phyloP scores from a whole-genome alignment of 2,797 vertebrate genomes.

The Tapera naevia region DNA sequence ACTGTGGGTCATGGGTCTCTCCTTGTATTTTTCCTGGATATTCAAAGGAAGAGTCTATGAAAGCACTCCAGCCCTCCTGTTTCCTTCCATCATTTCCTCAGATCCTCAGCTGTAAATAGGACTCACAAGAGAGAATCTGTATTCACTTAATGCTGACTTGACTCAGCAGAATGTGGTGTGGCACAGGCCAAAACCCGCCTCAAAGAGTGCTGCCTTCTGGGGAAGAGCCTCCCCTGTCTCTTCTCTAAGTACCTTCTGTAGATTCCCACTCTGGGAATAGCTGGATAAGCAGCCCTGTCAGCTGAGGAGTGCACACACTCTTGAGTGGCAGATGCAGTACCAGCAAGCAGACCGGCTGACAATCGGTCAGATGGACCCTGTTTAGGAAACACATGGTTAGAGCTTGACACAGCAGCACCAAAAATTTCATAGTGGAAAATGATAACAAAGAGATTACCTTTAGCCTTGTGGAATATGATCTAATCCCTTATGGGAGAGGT shows the following conservation, averaged over 20 bases:
- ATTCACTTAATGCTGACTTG: constrained; percentile 14
- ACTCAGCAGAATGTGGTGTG: constrained; percentile 18
- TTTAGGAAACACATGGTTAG: background rate
- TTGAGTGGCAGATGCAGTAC: rapidly evolving
- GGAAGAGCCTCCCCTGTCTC: background rate
- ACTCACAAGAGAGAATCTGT: background rate
- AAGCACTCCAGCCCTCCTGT: background rate
- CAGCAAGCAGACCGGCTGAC: background rate
- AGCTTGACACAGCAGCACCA: background rate
- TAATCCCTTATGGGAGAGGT: constrained; percentile 2
- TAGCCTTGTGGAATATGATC: background rate
- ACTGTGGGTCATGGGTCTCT: background rate
- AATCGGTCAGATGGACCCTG: background rate
- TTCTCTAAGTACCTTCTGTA: background rate
- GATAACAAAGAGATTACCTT: constrained; percentile 4
- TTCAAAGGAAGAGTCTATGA: background rate
- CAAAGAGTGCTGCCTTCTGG: background rate
- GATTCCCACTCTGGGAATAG: background rate
- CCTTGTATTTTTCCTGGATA: background rate
- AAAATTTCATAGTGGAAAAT: constrained; percentile 16
- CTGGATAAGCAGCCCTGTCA: background rate
- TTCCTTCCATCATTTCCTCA: background rate
- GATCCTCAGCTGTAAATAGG: background rate
- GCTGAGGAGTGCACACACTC: background rate
- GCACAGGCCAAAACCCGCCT: background rate